These are phyloP conservation scores for Centropus bengalensis DNA, from an alignment of 2,113 vertebrate species.

Conservation along the genomic window DNA sequence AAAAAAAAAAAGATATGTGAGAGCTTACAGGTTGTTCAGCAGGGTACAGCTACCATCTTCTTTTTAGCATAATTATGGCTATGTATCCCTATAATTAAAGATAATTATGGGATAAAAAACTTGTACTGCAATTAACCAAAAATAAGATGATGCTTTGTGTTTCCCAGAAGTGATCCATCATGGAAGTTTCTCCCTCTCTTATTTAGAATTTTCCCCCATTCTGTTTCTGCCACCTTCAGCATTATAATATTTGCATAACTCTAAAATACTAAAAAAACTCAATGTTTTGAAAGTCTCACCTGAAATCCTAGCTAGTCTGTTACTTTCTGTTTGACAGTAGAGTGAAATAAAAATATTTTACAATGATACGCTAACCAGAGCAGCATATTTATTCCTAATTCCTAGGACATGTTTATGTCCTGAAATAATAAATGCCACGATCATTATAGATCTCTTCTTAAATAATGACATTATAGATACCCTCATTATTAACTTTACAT, in stretches of 20 bases:
- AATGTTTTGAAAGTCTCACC: neutral
- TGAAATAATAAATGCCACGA: neutral
- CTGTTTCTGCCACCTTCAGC: neutral
- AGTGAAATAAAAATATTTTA: neutral
- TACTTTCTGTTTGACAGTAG: neutral
- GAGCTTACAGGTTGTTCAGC: constrained; percentile 30
- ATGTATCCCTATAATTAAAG: constrained; percentile 61
- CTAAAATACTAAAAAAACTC: neutral
- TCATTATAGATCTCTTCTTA: neutral
- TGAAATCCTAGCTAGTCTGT: neutral
- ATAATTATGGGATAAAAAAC: constrained; percentile 69
- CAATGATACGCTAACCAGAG: neutral
- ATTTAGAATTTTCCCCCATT: neutral
- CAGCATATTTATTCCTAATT: neutral
- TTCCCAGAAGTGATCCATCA: constrained; percentile 51
- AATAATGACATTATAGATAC: neutral
- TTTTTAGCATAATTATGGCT: constrained; percentile 65
- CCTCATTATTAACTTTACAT: neutral
- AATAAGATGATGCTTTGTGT: constrained; percentile 3
- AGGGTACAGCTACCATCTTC: constrained; percentile 55
- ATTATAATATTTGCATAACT: neutral
- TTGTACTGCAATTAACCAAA: constrained; percentile 62
- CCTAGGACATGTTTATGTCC: neutral
- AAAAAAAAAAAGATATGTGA: constrained; percentile 24
- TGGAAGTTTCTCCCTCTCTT: neutral